Evolutionary conservation across 2,113 vertebrate genomes (phyloP).

Genomic region (Lampris megalopsis): DNA sequence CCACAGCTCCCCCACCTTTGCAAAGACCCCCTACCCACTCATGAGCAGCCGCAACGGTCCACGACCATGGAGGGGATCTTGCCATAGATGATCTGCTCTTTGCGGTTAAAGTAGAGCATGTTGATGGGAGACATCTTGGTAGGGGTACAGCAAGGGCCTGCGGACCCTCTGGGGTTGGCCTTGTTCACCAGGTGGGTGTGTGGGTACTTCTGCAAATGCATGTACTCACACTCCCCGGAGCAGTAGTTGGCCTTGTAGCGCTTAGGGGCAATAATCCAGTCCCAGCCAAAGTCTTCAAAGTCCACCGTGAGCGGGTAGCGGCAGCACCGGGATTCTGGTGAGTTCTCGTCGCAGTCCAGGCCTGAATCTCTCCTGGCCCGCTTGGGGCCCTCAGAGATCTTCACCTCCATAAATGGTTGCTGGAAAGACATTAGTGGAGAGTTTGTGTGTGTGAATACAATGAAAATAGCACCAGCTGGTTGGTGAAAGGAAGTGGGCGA

Average conservation of each 20-base stretch:
- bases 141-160: slow-evolving; percentile 96
- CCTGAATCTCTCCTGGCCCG: slow-evolving; percentile 91
- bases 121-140: slow-evolving; percentile 99
- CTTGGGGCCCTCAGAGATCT: slow-evolving; percentile 91
- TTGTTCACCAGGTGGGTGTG: slow-evolving; percentile 98
- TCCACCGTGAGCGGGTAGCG: slow-evolving; percentile 97
- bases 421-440: slow-evolving; percentile 75
- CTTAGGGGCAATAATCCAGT: slow-evolving; percentile 99
- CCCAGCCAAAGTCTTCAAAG: slow-evolving; percentile 98
- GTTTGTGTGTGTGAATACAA: neutral
- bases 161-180: slow-evolving; percentile 93
- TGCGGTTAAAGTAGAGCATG: slow-evolving; percentile 97
- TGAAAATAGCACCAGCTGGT: neutral
- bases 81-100: slow-evolving; percentile 98
- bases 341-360: slow-evolving; percentile 96
- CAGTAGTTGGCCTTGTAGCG: slow-evolving; percentile 99
- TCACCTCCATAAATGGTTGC: slow-evolving; percentile 98
- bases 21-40: slow-evolving; percentile 70
- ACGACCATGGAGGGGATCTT: slow-evolving; percentile 99
- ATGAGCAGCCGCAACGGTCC: slow-evolving; percentile 97
- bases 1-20: slow-evolving; percentile 21
- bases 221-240: slow-evolving; percentile 97
- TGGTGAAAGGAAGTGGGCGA: neutral
- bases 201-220: slow-evolving; percentile 97
- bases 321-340: slow-evolving; percentile 94